These are phyloP conservation scores for Camponotus floridanus DNA, from an alignment of 1,140 invertebrate genomes.

Conservation along the genomic window DNA sequence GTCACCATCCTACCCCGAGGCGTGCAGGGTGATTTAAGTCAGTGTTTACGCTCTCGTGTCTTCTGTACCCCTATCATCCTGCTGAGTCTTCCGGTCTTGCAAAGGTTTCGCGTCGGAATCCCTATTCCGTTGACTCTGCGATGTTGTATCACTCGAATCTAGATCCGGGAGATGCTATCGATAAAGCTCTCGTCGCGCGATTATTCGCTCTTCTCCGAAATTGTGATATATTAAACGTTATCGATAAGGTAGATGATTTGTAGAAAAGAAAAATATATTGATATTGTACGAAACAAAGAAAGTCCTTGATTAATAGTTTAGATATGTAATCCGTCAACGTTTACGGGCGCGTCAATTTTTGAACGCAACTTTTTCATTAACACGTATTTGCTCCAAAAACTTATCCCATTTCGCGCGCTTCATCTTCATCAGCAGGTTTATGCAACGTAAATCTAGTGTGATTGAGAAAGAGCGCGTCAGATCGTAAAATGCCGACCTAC, in stretches of 20 bases:
- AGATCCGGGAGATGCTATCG: constrained; percentile 47
- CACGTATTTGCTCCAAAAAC: not conserved
- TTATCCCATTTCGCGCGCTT: not conserved
- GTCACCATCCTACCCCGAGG: constrained; percentile 67
- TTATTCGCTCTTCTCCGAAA: constrained; percentile 12
- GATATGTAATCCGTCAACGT: not conserved
- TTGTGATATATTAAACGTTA: constrained; percentile 29
- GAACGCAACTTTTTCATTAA: not conserved
- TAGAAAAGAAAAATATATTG: not conserved
- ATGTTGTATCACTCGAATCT: constrained; percentile 50
- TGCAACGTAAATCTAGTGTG: not conserved
- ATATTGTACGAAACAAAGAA: no score
- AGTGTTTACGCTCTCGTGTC: constrained; percentile 73
- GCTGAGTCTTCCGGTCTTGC: constrained; percentile 34
- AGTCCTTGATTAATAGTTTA: not conserved
- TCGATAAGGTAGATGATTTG: constrained; percentile 15
- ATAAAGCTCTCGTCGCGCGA: constrained; percentile 36
- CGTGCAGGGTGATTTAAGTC: constrained; percentile 77
- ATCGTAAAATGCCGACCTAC: constrained; percentile 28
- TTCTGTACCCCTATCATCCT: constrained; percentile 33
- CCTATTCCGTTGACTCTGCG: constrained; percentile 57
- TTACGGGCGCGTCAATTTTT: not conserved
- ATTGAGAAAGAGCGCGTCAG: not conserved
- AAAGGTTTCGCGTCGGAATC: constrained; percentile 57
- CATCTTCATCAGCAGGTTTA: not conserved